Evolutionary conservation across 2,113 vertebrate genomes (phyloP).

Genomic region (Protobothrops flavoviridis): DNA sequence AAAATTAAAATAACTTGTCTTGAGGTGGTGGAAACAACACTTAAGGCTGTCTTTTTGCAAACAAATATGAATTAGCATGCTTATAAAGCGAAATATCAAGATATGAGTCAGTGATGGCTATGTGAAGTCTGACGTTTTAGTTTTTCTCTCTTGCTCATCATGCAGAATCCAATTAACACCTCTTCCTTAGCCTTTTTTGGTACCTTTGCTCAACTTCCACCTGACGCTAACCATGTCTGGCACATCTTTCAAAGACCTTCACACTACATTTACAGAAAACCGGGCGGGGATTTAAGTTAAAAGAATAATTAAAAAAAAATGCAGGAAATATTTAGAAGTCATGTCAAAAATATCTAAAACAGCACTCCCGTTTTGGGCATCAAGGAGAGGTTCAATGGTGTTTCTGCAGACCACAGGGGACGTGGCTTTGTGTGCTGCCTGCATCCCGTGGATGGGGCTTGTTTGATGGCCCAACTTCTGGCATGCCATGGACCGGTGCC

Average conservation of each 20-base stretch:
- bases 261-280: neutral
- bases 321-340: constrained; percentile 30
- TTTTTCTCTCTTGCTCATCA: neutral
- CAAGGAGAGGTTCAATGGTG: too few relatives aligned
- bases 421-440: too few relatives aligned
- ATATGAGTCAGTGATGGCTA: neutral
- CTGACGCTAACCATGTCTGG: neutral
- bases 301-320: neutral
- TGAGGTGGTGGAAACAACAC: neutral
- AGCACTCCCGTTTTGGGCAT: neutral
- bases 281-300: neutral
- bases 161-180: neutral
- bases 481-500: too few relatives aligned
- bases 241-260: neutral
- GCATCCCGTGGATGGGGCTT: too few relatives aligned
- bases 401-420: too few relatives aligned
- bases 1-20: neutral
- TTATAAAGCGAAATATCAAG: neutral
- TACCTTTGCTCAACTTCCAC: neutral
- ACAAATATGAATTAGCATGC: neutral
- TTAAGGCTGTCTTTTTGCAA: neutral
- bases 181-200: neutral
- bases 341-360: constrained; percentile 2
- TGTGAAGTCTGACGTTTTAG: neutral
- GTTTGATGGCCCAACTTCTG: too few relatives aligned